These are phyloP conservation scores for Coenobita brevimanus DNA, from an alignment of 1,140 invertebrate species.

Conservation along the genomic window DNA sequence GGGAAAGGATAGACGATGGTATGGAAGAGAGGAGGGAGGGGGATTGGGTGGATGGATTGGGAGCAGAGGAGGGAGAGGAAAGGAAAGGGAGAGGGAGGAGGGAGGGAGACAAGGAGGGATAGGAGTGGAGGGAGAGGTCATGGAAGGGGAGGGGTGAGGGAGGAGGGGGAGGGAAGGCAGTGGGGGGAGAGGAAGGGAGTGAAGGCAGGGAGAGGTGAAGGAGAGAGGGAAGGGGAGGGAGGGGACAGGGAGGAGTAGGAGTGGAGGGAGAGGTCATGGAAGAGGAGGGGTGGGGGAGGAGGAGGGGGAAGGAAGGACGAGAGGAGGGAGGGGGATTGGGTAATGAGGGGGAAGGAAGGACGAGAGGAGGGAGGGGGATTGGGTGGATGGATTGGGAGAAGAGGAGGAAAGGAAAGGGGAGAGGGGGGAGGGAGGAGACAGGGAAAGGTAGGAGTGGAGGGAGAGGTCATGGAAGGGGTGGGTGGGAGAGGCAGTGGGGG, in stretches of 20 bases:
- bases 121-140: neutral
- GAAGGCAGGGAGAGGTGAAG: neutral
- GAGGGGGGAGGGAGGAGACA: neutral
- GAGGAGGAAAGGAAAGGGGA: constrained; percentile 1
- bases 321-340: neutral
- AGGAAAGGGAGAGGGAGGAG: neutral
- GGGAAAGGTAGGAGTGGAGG: neutral
- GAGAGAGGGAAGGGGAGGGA: no score
- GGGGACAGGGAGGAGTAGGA: neutral
- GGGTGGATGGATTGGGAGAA: neutral
- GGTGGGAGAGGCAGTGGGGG: neutral
- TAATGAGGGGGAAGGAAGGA: neutral
- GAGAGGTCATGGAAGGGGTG: neutral
- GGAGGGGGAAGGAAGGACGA: neutral
- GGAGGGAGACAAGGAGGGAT: neutral
- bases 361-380: neutral
- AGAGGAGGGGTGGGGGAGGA: neutral
- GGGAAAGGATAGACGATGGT: neutral
- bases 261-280: neutral
- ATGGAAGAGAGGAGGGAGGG: neutral
- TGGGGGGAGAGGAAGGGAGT: neutral
- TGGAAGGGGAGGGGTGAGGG: neutral
- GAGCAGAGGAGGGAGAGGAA: neutral
- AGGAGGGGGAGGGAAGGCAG: neutral
- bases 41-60: neutral